Base-by-base conservation (phyloP, 37 sponge, comb jelly and placozoan species). In the Diacarnus erythraeanus region DNA sequence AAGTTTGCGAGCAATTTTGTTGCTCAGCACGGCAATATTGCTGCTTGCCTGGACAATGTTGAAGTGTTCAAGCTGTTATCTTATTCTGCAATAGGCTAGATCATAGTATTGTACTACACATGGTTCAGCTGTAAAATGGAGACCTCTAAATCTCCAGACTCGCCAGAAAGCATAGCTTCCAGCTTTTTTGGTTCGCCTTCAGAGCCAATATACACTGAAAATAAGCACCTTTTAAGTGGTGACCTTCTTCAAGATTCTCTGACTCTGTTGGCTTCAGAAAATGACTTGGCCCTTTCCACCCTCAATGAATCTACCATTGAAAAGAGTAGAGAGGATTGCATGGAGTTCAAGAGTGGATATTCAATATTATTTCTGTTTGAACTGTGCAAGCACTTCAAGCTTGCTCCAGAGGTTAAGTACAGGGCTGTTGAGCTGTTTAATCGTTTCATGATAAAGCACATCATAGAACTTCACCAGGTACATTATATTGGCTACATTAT, bases 401-500 rank as follows among this genome's bases (percentile, higher is more conserved):
- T 95, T 18, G 33, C 73, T n/a, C 39, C 72, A 33, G 92, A 91
- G 27, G 88, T 83, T 22, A 72, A 83, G 64, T 91, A 85, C 79
- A 68, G 44, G 42, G 92, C 95, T 23, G 73, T 79, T 12, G 95
- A 95, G 57, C 66, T 95, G 57, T 95, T 91, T 59, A 65, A 81
- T 31, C 80, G 77, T 17, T 95, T 95, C 80, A 88, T 95, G 89
- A 38, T 59, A 0, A 22, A 36, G 2, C 95, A 95, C 68, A 83
- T 95, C 27, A 57, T 64, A 21, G 91, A 90, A 59, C 64, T 95
- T 18, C 67, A 85, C 59, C 59, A 79, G 74, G 74, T 74, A 54
- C 29, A 6, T 64, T 20, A 10, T 54, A 54, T 54, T 54, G 51
- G 10, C 51, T 15, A 15, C 6, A 47, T 6, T 47, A 12, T 47